Base-by-base conservation (phyloP, 2,888 invertebrate genomes). In the Dermolepida albohirtum region DNA sequence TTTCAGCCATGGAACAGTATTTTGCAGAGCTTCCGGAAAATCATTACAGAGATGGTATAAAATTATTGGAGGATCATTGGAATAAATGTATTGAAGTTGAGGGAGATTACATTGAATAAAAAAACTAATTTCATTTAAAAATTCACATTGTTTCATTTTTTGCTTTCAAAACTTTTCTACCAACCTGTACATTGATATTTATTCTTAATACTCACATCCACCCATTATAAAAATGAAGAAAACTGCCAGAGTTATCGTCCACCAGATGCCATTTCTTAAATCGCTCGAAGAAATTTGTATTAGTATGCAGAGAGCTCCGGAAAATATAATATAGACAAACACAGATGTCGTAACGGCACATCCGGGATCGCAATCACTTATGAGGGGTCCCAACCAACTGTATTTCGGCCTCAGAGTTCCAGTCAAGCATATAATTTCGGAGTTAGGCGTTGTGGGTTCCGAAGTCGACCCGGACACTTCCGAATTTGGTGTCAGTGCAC, bases 321-420 rank as follows among this genome's bases (percentile, higher is more conserved):
- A 87, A 7, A 89, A 87, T 0, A 86, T 83, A 0, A 89, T 90
- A 78, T 90, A 93, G 11, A 91, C 82, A 71, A 92, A 87, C 0
- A 93, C 91, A n/a, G 91, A 87, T 22, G 86, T 86, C 0, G 91
- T 88, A 0, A 93, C 93, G 0, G 91, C 92, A 7, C 88, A 86
- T 0, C 95, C 95, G 0, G 94, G 92, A 39, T 91, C 89, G 70
- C 90, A 89, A n/a, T 89, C 88, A 0, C 92, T 92, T 1, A 92
- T 85, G 6, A 92, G 77, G 0, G 92, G 89, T 69, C 90, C 90
- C 67, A 96, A 78, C 89, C 92, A 92, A 16, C 89, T 87, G 76
- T 92, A 92, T 72, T 89, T 88, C 0, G 90, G 85, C 66, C 91
- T 89, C 34, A 96, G 83, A 16, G 90, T 89, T 91, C 95, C 95